Base-by-base conservation (phyloP, 2,888 invertebrate genomes). In the Macropis europaea region DNA sequence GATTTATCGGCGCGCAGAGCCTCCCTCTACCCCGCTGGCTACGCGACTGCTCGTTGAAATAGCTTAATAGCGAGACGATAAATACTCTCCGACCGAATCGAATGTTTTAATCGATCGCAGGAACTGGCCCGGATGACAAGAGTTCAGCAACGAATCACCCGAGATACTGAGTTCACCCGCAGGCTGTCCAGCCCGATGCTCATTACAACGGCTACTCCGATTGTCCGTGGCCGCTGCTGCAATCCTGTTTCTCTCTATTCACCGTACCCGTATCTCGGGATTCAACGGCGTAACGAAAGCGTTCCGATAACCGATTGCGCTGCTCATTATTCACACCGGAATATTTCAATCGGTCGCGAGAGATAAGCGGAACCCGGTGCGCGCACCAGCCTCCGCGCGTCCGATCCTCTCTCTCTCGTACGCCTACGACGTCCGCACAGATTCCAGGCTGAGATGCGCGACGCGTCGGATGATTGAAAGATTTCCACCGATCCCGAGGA, bases 61-160 rank as follows among this genome's bases (percentile, higher is more conserved):
- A 60, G 56, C 54, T 61, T 67, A 59, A 60, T 61, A 72, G 67
- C 56, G 67, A 66, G 52, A 47, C 73, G 73, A 73, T 73, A 72
- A 72, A 63, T 57, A 66, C 50, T 48, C 50, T 48, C 60, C 42
- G 53, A 30, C 34, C 66, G 38, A 72, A 45, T 61, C 56, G 60
- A 66, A 73, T 42, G 72, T 52, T 72, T 72, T 72, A 60, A 72
- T 73, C 73, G 73, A 61, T 61, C 56, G 73, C 61, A 57, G 54
- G 47, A 66, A 61, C 73, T 73, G 61, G 38, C 42, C 19, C 42
- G 60, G 60, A 66, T 26, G 73, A 73, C 66, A 66, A 72, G 60
- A 73, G 73, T 66, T 50, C 32, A 32, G 47, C 17, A 50, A 66
- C 56, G 67, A 73, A 73, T 72, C 72, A 57, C 45, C 52, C 15